Evolutionary conservation across 2,113 vertebrate genomes (phyloP).

Genomic region (Pelecanoides urinatrix): DNA sequence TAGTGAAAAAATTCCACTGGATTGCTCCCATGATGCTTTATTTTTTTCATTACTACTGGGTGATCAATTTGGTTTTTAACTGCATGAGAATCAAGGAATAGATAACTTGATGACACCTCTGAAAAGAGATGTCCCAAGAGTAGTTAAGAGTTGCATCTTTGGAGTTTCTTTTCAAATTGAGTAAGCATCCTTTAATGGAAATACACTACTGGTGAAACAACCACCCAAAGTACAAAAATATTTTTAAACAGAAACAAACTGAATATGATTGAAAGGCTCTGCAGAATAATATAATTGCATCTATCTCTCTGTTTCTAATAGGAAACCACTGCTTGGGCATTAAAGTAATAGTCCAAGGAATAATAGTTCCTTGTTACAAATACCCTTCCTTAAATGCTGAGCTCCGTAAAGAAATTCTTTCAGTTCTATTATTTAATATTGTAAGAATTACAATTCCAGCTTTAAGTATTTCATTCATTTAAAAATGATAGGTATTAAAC

Average conservation of each 20-base stretch:
- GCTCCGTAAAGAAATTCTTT: neutral
- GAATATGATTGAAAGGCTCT: neutral
- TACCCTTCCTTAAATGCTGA: neutral
- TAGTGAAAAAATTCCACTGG: neutral
- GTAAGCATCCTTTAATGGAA: neutral
- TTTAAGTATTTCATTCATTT: neutral
- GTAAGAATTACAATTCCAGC: neutral
- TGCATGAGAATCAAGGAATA: neutral
- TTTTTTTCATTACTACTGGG: neutral
- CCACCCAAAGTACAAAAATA: neutral
- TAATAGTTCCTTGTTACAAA: neutral
- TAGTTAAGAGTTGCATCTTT: neutral
- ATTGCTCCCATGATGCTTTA: neutral
- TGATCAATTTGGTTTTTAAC: neutral
- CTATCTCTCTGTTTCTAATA: neutral
- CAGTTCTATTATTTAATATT: neutral
- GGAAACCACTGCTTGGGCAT: neutral
- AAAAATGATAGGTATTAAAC: neutral
- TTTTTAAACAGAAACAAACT: neutral
- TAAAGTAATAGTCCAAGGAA: neutral
- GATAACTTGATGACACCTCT: neutral
- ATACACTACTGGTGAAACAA: neutral
- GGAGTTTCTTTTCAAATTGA: neutral
- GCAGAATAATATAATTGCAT: neutral
- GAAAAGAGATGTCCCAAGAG: neutral